Percentiles rank a stretch among this genome's conserved stretches.
Conservation (phyloP, 2,888 invertebrate species). For the Cephus nigrinus region DNA sequence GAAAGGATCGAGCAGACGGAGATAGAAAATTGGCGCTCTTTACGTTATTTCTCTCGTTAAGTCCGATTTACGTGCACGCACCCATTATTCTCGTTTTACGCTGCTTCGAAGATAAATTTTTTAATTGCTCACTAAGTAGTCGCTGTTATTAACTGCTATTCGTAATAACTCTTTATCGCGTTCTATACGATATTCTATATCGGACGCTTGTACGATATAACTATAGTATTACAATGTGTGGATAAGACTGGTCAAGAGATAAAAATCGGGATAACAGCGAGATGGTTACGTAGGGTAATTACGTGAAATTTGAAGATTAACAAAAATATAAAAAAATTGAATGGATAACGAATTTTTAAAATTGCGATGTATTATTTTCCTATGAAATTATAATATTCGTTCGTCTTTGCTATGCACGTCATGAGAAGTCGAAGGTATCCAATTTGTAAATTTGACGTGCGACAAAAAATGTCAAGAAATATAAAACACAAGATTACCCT, state of each 20-base stretch:
- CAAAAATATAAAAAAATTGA: no score
- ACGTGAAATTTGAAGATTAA: no score
- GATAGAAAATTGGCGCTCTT: not conserved
- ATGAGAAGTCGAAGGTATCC: no score
- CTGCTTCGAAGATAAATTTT: not conserved
- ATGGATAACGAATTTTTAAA: no score
- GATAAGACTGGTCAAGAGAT: not conserved
- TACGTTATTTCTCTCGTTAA: conserved; percentile 33
- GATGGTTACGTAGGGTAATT: no score
- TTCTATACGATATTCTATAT: not conserved
- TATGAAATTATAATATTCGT: no score
- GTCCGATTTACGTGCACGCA: conserved; percentile 24
- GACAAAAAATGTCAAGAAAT: no score
- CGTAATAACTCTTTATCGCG: not conserved
- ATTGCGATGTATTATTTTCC: no score
- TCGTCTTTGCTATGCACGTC: no score
- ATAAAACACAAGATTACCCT: no score
- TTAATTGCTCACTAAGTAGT: not conserved
- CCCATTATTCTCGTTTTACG: not conserved
- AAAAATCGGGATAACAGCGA: no score
- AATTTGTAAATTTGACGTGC: no score
- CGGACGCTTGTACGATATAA: not conserved
- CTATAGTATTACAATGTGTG: not conserved
- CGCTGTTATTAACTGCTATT: not conserved
- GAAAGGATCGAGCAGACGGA: not conserved